A percentile compares a stretch with the other conserved stretches of the same genome.
These are phyloP conservation scores for Trichosurus vulpecula DNA, from an alignment of 2,797 vertebrate species.

Conservation along the genomic window DNA sequence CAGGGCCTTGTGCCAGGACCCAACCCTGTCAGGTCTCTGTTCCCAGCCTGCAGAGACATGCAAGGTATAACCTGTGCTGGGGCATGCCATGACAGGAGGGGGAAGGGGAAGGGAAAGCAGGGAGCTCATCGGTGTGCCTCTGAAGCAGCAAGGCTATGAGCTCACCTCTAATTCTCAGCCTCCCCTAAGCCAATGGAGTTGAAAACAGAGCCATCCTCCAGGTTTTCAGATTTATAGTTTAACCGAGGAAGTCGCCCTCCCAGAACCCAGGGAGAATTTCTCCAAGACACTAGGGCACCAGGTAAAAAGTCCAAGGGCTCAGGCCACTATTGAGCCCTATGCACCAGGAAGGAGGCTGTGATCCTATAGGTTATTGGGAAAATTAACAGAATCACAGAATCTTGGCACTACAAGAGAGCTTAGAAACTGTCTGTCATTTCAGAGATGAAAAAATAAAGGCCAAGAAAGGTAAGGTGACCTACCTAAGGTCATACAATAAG, in stretches of 20 bases:
- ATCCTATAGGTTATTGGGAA: neutral
- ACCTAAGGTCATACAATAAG: neutral
- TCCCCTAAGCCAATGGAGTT: slow-evolving; percentile 21
- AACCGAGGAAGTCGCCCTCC: neutral
- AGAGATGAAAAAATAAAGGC: neutral
- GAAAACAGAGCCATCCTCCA: slow-evolving; percentile 62
- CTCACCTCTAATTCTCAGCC: neutral
- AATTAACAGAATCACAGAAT: neutral
- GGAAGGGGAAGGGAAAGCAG: neutral
- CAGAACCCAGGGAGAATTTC: neutral
- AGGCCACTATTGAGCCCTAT: neutral
- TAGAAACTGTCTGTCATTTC: neutral
- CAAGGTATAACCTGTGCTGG: neutral
- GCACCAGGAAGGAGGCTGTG: neutral
- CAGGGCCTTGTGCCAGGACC: slow-evolving; percentile 9
- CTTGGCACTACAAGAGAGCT: neutral
- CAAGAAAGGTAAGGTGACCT: neutral
- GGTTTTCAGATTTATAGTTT: slow-evolving; percentile 36
- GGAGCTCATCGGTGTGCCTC: neutral
- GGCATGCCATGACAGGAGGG: neutral
- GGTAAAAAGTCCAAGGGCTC: neutral
- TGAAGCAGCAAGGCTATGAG: slow-evolving; percentile 16
- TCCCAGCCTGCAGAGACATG: neutral
- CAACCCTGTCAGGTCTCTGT: neutral
- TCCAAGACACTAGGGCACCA: neutral